Conservation (phyloP, 2,888 invertebrate genomes). For the Andrena marginata region DNA sequence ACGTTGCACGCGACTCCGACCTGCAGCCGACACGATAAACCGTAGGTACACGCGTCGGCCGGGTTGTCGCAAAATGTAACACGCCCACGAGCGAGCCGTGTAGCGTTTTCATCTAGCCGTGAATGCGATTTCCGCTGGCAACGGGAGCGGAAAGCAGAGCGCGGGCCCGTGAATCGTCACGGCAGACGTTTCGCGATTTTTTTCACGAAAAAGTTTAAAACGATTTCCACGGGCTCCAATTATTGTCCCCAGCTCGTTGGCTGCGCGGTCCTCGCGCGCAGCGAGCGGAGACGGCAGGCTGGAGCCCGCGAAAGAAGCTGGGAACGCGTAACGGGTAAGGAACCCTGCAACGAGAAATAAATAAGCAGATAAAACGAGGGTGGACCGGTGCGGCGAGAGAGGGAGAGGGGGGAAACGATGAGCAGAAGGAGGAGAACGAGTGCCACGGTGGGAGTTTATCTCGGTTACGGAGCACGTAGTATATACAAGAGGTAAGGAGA, state of each 20-base stretch:
- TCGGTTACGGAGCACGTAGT: slow-evolving; percentile 69
- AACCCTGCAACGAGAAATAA: slow-evolving; percentile 59
- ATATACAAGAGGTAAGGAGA: slow-evolving; percentile 62
- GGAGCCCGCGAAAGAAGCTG: slow-evolving; percentile 26
- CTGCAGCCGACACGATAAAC: slow-evolving; percentile 33
- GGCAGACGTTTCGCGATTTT: slow-evolving; percentile 1
- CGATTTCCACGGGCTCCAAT: slow-evolving; percentile 12
- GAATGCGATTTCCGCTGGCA: not conserved
- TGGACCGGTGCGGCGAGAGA: slow-evolving; percentile 22
- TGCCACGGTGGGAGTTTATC: slow-evolving; percentile 73
- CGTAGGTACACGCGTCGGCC: slow-evolving; percentile 6
- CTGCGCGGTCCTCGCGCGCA: not conserved
- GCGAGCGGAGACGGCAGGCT: not conserved
- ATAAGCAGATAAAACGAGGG: slow-evolving; percentile 57
- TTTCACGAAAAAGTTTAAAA: slow-evolving; percentile 21
- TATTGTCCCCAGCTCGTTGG: slow-evolving; percentile 14
- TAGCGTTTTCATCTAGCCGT: not conserved
- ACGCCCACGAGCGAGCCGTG: not conserved
- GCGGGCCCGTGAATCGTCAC: not conserved
- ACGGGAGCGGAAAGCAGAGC: not conserved
- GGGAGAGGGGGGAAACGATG: slow-evolving; percentile 17
- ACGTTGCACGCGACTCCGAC: slow-evolving; percentile 43
- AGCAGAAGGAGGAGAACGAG: slow-evolving; percentile 42
- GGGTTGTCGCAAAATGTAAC: slow-evolving; percentile 5
- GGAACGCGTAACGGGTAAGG: slow-evolving; percentile 55